phyloP scores from a whole-genome alignment of 2,888 invertebrate species.

The Lumbricus terrestris region DNA sequence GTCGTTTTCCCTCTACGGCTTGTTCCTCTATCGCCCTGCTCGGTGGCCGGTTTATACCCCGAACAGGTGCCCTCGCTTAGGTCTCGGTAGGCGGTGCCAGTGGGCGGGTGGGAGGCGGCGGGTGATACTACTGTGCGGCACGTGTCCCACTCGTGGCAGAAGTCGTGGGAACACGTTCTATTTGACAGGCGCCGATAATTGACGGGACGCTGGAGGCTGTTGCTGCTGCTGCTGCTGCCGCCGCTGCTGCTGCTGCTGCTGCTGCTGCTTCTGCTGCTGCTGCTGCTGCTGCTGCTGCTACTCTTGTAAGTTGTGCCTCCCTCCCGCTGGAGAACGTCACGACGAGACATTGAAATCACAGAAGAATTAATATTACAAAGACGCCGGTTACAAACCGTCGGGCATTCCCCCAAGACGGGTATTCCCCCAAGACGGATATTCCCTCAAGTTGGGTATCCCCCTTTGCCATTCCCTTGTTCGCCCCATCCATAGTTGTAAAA shows the following conservation, averaged over 20 bases:
- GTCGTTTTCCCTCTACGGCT: too few species aligned
- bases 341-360: neutral
- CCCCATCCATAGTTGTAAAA: too few species aligned
- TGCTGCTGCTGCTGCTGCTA: too few species aligned
- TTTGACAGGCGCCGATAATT: neutral
- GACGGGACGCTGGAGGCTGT: neutral
- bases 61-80: neutral
- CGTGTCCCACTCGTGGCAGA: neutral
- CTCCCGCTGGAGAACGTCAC: neutral
- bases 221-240: too few species aligned
- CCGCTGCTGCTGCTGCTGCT: too few species aligned
- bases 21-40: neutral
- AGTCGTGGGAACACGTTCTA: neutral
- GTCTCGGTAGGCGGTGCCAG: neutral
- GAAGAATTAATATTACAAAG: neutral
- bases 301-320: too few species aligned
- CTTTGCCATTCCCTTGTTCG: too few species aligned
- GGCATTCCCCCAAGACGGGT: too few species aligned
- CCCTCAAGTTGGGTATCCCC: too few species aligned
- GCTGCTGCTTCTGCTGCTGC: too few species aligned
- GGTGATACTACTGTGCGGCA: neutral
- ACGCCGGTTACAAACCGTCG: neutral
- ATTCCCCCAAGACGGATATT: too few species aligned
- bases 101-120: constrained; percentile 8
- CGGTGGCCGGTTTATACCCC: neutral